A percentile compares a stretch with the other conserved stretches of the same genome.
These are phyloP conservation scores for Chaetorhynchus papuensis DNA, from an alignment of 2,113 vertebrate genomes.

Conservation along the genomic window DNA sequence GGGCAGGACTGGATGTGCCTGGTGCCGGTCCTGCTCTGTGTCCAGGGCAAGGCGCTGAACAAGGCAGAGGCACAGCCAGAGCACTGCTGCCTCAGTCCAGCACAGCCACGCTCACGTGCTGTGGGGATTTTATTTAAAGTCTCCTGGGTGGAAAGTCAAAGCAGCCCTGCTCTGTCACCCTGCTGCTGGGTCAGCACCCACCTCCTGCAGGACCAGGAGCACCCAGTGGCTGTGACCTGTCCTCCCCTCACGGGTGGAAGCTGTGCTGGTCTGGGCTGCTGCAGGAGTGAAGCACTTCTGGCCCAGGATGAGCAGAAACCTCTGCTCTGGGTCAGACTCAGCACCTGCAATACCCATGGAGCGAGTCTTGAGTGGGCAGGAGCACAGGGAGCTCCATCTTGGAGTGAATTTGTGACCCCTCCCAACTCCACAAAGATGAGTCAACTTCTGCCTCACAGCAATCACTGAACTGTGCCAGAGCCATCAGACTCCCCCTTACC, in stretches of 20 bases:
- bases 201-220: not conserved
- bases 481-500: no score
- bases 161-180: not conserved
- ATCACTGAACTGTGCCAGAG: not conserved
- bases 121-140: not conserved
- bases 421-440: not conserved
- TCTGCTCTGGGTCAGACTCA: not conserved
- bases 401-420: not conserved
- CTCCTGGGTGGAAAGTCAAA: not conserved
- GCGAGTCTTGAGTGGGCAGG: not conserved
- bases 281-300: not conserved
- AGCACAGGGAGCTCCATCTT: not conserved
- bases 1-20: not conserved
- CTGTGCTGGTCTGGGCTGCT: not conserved
- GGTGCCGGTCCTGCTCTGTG: not conserved
- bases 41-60: not conserved
- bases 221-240: not conserved
- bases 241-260: not conserved
- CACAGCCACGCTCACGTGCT: not conserved
- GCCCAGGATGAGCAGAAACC: not conserved
- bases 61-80: not conserved
- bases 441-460: not conserved
- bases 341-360: rapidly evolving
- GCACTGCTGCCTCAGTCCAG: not conserved
- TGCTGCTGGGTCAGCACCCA: not conserved